Percentiles rank a stretch among this genome's conserved stretches.
phyloP scores from a whole-genome alignment of 2,888 invertebrate genomes.

The Acleris cristana region DNA sequence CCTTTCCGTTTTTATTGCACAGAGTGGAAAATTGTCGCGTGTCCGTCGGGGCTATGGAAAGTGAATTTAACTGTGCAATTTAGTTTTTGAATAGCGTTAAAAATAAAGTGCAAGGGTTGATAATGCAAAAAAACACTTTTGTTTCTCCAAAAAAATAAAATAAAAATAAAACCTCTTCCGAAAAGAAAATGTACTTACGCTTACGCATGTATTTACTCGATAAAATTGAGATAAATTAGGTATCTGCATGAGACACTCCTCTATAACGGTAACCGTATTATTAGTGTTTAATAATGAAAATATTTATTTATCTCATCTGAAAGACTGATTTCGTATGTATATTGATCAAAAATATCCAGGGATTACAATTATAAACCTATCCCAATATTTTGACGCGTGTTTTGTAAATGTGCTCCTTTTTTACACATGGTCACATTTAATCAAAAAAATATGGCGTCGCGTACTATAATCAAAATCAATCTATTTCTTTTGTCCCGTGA shows the following conservation, averaged over 20 bases:
- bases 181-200: too few relatives aligned
- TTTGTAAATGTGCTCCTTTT: background rate
- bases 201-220: too few relatives aligned
- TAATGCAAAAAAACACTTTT: background rate
- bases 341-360: too few relatives aligned
- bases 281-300: too few relatives aligned
- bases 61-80: background rate
- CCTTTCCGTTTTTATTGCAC: slow-evolving; percentile 50
- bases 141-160: too few relatives aligned
- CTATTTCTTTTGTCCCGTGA: slow-evolving; percentile 47
- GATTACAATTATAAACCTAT: too few relatives aligned
- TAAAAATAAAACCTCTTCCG: too few relatives aligned
- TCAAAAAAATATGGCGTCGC: slow-evolving; percentile 2
- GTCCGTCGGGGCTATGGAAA: slow-evolving; percentile 5
- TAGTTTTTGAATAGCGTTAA: slow-evolving; percentile 1
- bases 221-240: too few relatives aligned
- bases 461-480: slow-evolving; percentile 14
- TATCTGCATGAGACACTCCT: too few relatives aligned
- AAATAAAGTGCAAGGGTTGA: background rate
- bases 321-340: too few relatives aligned
- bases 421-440: background rate
- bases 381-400: background rate
- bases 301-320: too few relatives aligned
- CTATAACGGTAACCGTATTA: too few relatives aligned
- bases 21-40: slow-evolving; percentile 44